These are phyloP conservation scores for Drosophila novamexicana DNA, from an alignment of 1,140 invertebrate species.

Conservation along the genomic window DNA sequence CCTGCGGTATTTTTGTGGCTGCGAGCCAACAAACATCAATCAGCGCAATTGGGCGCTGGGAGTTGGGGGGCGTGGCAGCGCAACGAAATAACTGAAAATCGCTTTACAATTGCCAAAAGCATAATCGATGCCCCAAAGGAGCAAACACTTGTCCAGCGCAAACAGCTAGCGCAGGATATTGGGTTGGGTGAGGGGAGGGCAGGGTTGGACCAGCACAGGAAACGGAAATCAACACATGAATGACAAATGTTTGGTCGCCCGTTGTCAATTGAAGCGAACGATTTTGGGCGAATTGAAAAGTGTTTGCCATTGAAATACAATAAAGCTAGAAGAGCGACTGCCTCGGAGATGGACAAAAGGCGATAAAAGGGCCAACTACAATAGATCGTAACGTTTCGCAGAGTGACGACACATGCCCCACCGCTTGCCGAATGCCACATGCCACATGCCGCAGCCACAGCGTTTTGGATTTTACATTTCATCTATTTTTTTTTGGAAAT, in stretches of 20 bases:
- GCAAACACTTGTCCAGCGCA: constrained; percentile 67
- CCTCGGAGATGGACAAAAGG: constrained; percentile 50
- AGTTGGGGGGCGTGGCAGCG: constrained; percentile 12
- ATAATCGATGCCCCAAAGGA: constrained; percentile 83
- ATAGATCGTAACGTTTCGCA: constrained; percentile 47
- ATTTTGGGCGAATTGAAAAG: constrained; percentile 43
- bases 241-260: constrained; percentile 74
- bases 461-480: constrained; percentile 40
- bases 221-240: constrained; percentile 84
- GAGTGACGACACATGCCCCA: constrained; percentile 19
- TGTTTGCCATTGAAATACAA: constrained; percentile 46
- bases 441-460: constrained; percentile 19
- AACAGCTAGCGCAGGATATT: neutral
- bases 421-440: constrained; percentile 1
- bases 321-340: constrained; percentile 12
- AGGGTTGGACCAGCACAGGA: constrained; percentile 37
- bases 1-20: constrained; percentile 74
- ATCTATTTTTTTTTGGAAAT: neutral
- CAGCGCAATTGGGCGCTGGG: constrained; percentile 33
- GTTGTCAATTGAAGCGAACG: constrained; percentile 56
- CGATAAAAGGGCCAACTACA: constrained; percentile 75
- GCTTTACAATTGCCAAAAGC: constrained; percentile 77
- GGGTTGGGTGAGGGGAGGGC: neutral
- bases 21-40: constrained; percentile 69
- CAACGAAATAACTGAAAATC: constrained; percentile 81